Evolutionary conservation across 2,888 invertebrate species (phyloP).

Genomic region (Ecliptopera silaceata): DNA sequence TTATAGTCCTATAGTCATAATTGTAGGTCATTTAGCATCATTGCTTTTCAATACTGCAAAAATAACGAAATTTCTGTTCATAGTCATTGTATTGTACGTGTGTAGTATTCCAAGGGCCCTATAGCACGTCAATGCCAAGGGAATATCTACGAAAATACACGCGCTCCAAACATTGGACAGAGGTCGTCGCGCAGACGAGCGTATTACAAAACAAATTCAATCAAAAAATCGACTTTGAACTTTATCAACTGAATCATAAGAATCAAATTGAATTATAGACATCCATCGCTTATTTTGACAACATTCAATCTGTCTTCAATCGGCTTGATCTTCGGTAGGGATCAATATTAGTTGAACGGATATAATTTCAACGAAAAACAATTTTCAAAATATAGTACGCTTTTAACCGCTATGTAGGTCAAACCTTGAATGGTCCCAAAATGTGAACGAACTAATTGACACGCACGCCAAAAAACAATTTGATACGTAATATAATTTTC

Average conservation of each 20-base stretch:
- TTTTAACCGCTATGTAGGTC: neutral
- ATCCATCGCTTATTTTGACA: constrained; percentile 31
- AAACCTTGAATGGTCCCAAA: neutral
- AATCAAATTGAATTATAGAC: constrained; percentile 6
- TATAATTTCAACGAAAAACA: constrained; percentile 5
- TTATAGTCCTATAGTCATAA: no score
- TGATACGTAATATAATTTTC: neutral
- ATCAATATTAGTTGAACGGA: constrained; percentile 9
- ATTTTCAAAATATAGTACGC: neutral
- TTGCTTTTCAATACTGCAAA: no score
- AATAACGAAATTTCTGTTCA: neutral
- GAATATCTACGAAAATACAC: constrained; percentile 33
- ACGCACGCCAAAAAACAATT: neutral
- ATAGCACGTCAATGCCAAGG: constrained; percentile 33
- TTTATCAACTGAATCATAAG: constrained; percentile 19
- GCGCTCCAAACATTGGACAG: constrained; percentile 29
- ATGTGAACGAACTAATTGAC: neutral
- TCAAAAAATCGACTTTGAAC: constrained; percentile 13
- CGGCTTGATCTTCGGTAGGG: constrained; percentile 11
- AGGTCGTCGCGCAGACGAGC: constrained; percentile 27
- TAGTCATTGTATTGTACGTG: neutral
- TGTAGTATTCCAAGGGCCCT: constrained; percentile 14
- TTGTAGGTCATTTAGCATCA: no score
- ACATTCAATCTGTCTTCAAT: constrained; percentile 24
- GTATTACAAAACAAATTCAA: constrained; percentile 32